A percentile compares a stretch with the other conserved stretches of the same genome.
Evolutionary conservation across 1,140 invertebrate species (phyloP).

Genomic region (Polypedilum pembai): DNA sequence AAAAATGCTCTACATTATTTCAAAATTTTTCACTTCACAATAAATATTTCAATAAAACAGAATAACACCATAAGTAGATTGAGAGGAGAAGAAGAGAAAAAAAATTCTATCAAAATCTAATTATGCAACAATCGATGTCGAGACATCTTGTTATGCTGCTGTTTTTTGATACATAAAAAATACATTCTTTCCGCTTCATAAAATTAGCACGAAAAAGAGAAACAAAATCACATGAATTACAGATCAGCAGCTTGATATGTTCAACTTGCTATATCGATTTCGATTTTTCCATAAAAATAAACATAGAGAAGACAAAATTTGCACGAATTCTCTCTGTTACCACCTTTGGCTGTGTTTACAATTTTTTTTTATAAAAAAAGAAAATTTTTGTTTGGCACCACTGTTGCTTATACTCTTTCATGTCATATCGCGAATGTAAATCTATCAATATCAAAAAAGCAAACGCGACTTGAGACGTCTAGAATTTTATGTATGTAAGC

Average conservation of each 20-base stretch:
- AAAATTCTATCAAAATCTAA: constrained; percentile 13
- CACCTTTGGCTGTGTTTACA: neutral
- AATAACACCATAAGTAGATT: constrained; percentile 7
- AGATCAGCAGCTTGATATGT: constrained; percentile 4
- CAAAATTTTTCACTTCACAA: too few relatives aligned
- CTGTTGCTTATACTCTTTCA: neutral
- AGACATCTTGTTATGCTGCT: neutral
- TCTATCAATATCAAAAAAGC: too few relatives aligned
- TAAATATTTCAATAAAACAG: neutral
- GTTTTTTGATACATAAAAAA: neutral
- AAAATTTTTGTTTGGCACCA: neutral
- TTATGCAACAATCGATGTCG: constrained; percentile 8
- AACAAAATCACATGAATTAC: neutral
- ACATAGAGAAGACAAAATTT: neutral
- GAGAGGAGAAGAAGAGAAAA: neutral
- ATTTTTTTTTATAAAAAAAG: neutral
- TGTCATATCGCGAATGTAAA: too few relatives aligned
- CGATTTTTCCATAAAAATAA: neutral
- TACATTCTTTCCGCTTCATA: neutral
- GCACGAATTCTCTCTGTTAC: neutral
- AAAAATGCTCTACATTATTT: too few relatives aligned
- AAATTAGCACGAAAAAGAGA: neutral
- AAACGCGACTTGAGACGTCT: too few relatives aligned
- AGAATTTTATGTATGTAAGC: too few relatives aligned
- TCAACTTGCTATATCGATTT: neutral